These are phyloP conservation scores for Nycteola revayana DNA, from an alignment of 2,888 invertebrate genomes.

Conservation along the genomic window DNA sequence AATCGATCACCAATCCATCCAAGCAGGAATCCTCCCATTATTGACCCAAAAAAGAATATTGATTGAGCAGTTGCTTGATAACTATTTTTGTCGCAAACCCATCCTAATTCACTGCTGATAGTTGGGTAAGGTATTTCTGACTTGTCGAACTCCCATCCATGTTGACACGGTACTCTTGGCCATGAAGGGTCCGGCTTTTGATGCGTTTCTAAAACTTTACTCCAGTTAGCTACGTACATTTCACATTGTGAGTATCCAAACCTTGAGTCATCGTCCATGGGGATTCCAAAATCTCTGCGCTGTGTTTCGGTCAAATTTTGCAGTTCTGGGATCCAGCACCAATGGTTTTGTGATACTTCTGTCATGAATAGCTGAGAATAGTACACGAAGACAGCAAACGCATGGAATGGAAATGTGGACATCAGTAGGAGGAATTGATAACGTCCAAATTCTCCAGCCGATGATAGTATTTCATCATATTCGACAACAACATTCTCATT, in stretches of 20 bases:
- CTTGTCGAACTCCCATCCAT: conserved; percentile 60
- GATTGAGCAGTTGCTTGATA: conserved; percentile 61
- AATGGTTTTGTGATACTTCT: conserved; percentile 47
- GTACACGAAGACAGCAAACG: conserved; percentile 44
- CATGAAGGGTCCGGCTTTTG: conserved; percentile 40
- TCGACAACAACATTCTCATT: conserved; percentile 28
- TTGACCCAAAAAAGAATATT: conserved; percentile 54
- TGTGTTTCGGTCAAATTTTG: conserved; percentile 43
- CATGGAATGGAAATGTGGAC: conserved; percentile 45
- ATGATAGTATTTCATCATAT: conserved; percentile 45
- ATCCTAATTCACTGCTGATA: conserved; percentile 54
- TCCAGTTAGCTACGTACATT: conserved; percentile 53
- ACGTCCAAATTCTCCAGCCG: conserved; percentile 47
- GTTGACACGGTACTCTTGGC: conserved; percentile 44
- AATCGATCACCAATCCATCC: conserved; percentile 57
- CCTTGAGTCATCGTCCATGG: conserved; percentile 34
- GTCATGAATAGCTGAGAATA: conserved; percentile 49
- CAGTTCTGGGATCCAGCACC: conserved; percentile 50
- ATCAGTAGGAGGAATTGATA: conserved; percentile 45
- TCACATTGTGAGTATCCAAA: conserved; percentile 53
- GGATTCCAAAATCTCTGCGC: conserved; percentile 43
- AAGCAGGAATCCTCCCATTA: conserved; percentile 49
- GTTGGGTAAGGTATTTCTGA: conserved; percentile 60
- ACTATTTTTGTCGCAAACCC: conserved; percentile 58
- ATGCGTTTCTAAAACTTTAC: conserved; percentile 39